A percentile compares a stretch with the other conserved stretches of the same genome.
Conservation (phyloP, 2,888 invertebrate genomes). For the Achlya flavicornis region DNA sequence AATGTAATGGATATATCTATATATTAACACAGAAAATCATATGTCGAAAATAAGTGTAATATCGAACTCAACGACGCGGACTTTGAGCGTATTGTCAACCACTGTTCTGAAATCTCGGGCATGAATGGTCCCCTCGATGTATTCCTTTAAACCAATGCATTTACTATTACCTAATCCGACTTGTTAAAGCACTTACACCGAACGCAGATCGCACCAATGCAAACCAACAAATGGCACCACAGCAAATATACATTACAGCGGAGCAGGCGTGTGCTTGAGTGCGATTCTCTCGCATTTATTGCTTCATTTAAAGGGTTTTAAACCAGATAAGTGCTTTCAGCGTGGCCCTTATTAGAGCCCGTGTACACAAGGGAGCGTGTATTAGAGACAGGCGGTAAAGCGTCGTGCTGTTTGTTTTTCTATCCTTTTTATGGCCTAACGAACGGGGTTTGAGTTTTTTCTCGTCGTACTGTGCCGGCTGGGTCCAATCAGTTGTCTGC, state of each 20-base stretch:
- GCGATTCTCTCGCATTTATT: slow-evolving; percentile 58
- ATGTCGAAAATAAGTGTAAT: too few relatives aligned
- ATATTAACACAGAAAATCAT: too few relatives aligned
- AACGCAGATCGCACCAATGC: slow-evolving; percentile 25
- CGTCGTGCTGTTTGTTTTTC: slow-evolving; percentile 14
- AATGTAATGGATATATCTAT: too few relatives aligned
- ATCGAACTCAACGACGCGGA: too few relatives aligned
- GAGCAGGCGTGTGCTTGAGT: slow-evolving; percentile 39
- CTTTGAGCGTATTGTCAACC: too few relatives aligned
- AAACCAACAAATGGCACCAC: slow-evolving; percentile 26
- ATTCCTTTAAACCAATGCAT: neutral
- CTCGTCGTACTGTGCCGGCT: slow-evolving; percentile 17
- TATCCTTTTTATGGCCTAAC: slow-evolving; percentile 24
- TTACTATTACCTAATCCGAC: slow-evolving; percentile 28
- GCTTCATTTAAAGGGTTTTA: slow-evolving; percentile 75
- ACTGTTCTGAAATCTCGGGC: neutral
- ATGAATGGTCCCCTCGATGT: neutral
- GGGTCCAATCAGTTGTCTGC: slow-evolving; percentile 26
- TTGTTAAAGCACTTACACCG: slow-evolving; percentile 8
- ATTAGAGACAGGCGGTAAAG: slow-evolving; percentile 7
- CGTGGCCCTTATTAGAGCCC: slow-evolving; percentile 55
- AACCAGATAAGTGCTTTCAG: slow-evolving; percentile 69
- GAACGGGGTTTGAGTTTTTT: slow-evolving; percentile 15
- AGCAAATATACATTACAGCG: slow-evolving; percentile 41
- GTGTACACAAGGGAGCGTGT: slow-evolving; percentile 46